Conservation (phyloP, 1,140 invertebrate genomes). For the Rhizoglyphus robini region DNA sequence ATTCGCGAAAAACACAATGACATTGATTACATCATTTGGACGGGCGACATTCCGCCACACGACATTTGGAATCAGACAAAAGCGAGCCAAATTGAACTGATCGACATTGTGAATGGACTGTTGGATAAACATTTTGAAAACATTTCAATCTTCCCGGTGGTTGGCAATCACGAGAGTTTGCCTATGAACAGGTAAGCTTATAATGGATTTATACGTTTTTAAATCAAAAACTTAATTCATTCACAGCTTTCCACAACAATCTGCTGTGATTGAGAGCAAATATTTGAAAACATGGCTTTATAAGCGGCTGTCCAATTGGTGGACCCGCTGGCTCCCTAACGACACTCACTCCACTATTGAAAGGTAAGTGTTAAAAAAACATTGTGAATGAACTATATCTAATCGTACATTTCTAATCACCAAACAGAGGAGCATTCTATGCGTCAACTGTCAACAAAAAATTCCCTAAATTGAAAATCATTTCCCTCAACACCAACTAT, state of each 20-base stretch:
- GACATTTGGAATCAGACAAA: conserved; percentile 94
- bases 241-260: conserved; percentile 78
- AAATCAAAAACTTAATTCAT: conserved; percentile 25
- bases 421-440: no score
- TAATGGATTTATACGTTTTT: conserved; percentile 11
- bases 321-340: conserved; percentile 74
- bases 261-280: conserved; percentile 57
- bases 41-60: conserved; percentile 88
- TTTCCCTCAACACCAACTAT: conserved; percentile 85
- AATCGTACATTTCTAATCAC: no score
- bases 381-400: no score
- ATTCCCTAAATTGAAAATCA: conserved; percentile 70
- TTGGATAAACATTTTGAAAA: conserved; percentile 65
- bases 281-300: conserved; percentile 85
- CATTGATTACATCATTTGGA: conserved; percentile 98
- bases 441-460: conserved; percentile 46
- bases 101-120: conserved; percentile 68
- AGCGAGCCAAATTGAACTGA: conserved; percentile 68
- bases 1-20: conserved; percentile 68
- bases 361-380: conserved; percentile 29
- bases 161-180: conserved; percentile 90
- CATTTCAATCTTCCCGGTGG: conserved; percentile 75
- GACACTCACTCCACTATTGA: conserved; percentile 66
- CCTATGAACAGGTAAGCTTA: conserved; percentile 70
- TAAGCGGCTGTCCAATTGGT: conserved; percentile 64